A percentile compares a stretch with the other conserved stretches of the same genome.
Evolutionary conservation across 2,888 invertebrate species (phyloP).

Genomic region (Zhengitettix transpicula): DNA sequence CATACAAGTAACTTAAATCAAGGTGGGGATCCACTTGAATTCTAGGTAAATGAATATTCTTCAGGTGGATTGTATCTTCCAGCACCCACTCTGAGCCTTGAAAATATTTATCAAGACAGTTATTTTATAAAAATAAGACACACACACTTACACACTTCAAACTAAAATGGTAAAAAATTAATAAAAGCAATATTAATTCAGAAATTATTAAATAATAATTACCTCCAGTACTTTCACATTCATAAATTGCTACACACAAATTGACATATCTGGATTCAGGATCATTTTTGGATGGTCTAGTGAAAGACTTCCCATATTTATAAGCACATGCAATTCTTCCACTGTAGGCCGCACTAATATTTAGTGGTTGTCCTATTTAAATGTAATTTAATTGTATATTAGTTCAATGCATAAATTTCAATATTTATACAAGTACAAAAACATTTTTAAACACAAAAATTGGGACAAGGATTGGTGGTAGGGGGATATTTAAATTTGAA

Average conservation of each 20-base stretch:
- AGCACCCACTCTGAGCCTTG: constrained; percentile 60
- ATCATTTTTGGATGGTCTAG: constrained; percentile 56
- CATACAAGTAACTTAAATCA: constrained; percentile 67
- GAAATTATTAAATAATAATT: constrained; percentile 18
- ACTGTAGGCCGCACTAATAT: constrained; percentile 93
- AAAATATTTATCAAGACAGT: not conserved
- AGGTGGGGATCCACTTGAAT: constrained; percentile 68
- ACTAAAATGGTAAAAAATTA: not conserved
- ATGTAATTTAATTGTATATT: too few relatives aligned
- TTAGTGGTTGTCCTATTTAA: constrained; percentile 56
- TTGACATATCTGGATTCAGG: constrained; percentile 74
- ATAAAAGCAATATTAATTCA: not conserved
- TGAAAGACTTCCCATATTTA: constrained; percentile 81
- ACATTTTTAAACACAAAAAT: too few relatives aligned
- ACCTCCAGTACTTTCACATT: constrained; percentile 96
- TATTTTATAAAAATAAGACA: not conserved
- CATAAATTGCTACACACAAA: constrained; percentile 89
- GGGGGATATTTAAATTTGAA: too few relatives aligned
- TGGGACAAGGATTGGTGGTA: too few relatives aligned
- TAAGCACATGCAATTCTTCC: constrained; percentile 96
- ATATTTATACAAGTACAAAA: too few relatives aligned
- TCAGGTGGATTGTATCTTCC: constrained; percentile 87
- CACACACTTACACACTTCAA: not conserved
- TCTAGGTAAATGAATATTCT: constrained; percentile 75
- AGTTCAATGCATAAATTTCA: too few relatives aligned